These are phyloP conservation scores for Centruroides vittatus DNA, from an alignment of 1,140 invertebrate genomes.

Conservation along the genomic window DNA sequence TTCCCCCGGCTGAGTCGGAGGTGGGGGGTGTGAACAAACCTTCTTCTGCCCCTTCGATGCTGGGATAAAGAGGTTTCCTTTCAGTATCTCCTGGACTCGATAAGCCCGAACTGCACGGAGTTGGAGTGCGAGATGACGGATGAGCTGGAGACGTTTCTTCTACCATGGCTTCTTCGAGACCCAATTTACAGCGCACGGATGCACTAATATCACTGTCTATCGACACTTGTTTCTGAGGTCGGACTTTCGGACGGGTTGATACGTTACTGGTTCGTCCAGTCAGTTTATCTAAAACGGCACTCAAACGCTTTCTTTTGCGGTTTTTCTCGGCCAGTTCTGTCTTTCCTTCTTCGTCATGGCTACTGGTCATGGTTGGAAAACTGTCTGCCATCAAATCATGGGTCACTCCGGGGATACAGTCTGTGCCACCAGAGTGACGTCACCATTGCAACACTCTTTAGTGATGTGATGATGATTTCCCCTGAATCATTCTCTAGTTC, in stretches of 20 bases:
- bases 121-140: constrained; percentile 1
- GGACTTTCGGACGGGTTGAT: not conserved
- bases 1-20: constrained; percentile 2
- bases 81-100: not conserved
- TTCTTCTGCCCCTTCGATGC: not conserved
- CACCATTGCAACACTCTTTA: too few species aligned
- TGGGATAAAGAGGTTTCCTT: constrained; percentile 1
- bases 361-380: not conserved
- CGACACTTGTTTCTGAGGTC: constrained; percentile 9
- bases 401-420: too few species aligned
- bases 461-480: too few species aligned
- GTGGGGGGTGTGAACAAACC: constrained; percentile 12
- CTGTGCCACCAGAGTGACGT: too few species aligned
- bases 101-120: not conserved
- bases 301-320: constrained; percentile 56
- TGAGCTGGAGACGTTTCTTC: constrained; percentile 3
- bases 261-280: constrained; percentile 9
- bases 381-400: too few species aligned
- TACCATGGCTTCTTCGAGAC: not conserved
- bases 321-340: constrained; percentile 3
- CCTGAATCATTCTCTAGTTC: too few species aligned
- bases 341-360: not conserved
- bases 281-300: constrained; percentile 55
- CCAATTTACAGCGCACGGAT: constrained; percentile 7
- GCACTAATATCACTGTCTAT: constrained; percentile 16